These are phyloP conservation scores for Nothoprocta pentlandii DNA, from an alignment of 2,113 vertebrate species.

Conservation along the genomic window DNA sequence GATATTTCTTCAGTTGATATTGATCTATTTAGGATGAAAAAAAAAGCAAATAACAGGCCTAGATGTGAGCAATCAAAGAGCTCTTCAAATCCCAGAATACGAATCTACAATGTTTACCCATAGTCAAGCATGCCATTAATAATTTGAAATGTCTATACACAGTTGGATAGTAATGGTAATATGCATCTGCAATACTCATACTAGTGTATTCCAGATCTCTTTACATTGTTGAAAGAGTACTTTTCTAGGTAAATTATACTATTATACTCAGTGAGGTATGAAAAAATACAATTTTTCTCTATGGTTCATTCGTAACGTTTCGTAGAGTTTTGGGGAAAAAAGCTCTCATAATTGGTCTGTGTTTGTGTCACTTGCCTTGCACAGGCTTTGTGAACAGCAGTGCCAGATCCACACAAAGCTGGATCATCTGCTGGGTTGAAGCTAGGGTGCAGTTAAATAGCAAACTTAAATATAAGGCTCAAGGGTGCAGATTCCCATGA, in stretches of 20 bases:
- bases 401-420: neutral
- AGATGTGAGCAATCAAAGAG: slow-evolving; percentile 39
- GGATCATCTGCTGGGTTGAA: neutral
- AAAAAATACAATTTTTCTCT: slow-evolving; percentile 23
- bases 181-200: slow-evolving; percentile 44
- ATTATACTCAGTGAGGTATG: slow-evolving; percentile 1
- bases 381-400: neutral
- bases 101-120: slow-evolving; percentile 39
- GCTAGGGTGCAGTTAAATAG: neutral
- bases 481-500: rapidly evolving
- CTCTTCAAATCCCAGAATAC: slow-evolving; percentile 39
- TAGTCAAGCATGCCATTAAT: slow-evolving; percentile 47
- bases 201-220: neutral
- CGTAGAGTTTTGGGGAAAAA: neutral
- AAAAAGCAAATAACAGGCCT: slow-evolving; percentile 51
- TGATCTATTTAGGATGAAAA: slow-evolving; percentile 39
- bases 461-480: rapidly evolving
- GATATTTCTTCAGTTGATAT: slow-evolving; percentile 27
- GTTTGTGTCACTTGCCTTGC: rapidly evolving
- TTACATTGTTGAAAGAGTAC: neutral
- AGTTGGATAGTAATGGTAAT: slow-evolving; percentile 45
- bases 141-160: slow-evolving; percentile 45
- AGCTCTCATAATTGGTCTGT: neutral
- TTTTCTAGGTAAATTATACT: slow-evolving; percentile 16
- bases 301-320: neutral